These are phyloP conservation scores for Lindbergichthys nudifrons DNA, from an alignment of 2,797 vertebrate genomes.

Conservation along the genomic window DNA sequence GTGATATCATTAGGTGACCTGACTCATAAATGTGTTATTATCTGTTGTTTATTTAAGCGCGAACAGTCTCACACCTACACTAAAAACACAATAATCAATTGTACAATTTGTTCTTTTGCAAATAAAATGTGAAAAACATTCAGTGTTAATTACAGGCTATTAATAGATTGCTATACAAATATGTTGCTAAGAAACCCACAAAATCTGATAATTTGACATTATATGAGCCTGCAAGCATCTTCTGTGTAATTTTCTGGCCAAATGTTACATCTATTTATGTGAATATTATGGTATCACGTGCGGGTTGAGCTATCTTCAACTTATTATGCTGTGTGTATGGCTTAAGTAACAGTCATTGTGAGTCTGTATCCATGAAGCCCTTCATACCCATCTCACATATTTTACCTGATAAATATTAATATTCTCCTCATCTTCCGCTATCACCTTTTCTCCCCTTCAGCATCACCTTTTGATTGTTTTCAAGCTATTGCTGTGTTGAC, in stretches of 20 bases:
- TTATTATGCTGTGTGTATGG: neutral
- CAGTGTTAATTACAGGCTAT: neutral
- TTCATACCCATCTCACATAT: conserved; percentile 22
- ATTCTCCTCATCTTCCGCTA: conserved; percentile 28
- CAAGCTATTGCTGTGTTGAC: conserved; percentile 52
- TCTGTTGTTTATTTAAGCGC: conserved; percentile 15
- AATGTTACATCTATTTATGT: neutral
- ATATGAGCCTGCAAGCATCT: neutral
- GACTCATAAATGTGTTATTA: conserved; percentile 36
- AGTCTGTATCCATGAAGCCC: conserved; percentile 15
- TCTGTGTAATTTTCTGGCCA: neutral
- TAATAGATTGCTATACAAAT: neutral
- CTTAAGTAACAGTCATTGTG: conserved; percentile 12
- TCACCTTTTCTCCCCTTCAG: conserved; percentile 47
- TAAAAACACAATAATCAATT: conserved; percentile 6
- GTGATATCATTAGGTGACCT: conserved; percentile 35
- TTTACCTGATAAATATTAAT: conserved; percentile 53
- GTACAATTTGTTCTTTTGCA: neutral
- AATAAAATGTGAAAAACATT: neutral
- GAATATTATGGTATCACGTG: neutral
- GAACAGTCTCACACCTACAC: neutral
- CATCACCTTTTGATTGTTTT: conserved; percentile 62
- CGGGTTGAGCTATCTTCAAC: neutral
- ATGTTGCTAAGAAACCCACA: neutral
- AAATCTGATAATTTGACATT: too few relatives aligned